Evolutionary conservation across 2,113 vertebrate genomes (phyloP), one percentile per base, ranked within the genome.

Genomic region (Engystomops pustulosus): DNA sequence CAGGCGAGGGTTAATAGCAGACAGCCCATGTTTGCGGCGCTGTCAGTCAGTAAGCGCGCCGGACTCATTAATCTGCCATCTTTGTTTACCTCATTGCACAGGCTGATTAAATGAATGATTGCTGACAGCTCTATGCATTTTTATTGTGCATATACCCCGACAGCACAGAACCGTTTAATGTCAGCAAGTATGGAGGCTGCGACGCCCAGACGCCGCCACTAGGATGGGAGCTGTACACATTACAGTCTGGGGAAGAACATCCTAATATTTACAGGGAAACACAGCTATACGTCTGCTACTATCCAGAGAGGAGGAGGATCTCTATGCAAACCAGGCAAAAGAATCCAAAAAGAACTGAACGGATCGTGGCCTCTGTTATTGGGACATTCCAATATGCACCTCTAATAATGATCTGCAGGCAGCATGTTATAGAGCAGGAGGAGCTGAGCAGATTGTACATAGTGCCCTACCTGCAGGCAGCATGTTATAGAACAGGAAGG

Each of bases 101-200:
- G 90, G 91, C 91, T 94, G 92, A 93, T 94, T 93, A 94, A 94
- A 94, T 89, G 92, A 93, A 93, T 92, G 93, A 93, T 65, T 93
- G 93, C 92, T 94, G 93, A 91, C 91, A 93, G 91, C 89, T 93
- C 87, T 85, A 77, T 85, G 83, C 75, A 85, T 85, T 85, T 85
- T 85, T 77, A 85, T 85, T 85, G 75, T 79, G 74, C 67, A 78
- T 84, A 78, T 79, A 77, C 83, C 74, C 75, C 75, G 83, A 78
- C 75, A 70, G 83, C 83, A 85, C 78, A 85, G 49, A 85, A 85
- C 74, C 67, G 49, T 70, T 85, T 85, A 79, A 77, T 85, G 74
- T 85, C 83, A 85, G 49, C 67, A 20, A 55, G 30, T 84, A 84
- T 49, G 30, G 69, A 20, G 47, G 60, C 18, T 7, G 45, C 49